A percentile compares a stretch with the other conserved stretches of the same genome.
phyloP scores from a whole-genome alignment of 2,888 invertebrate species.

The Aphelenchoides bicaudatus region DNA sequence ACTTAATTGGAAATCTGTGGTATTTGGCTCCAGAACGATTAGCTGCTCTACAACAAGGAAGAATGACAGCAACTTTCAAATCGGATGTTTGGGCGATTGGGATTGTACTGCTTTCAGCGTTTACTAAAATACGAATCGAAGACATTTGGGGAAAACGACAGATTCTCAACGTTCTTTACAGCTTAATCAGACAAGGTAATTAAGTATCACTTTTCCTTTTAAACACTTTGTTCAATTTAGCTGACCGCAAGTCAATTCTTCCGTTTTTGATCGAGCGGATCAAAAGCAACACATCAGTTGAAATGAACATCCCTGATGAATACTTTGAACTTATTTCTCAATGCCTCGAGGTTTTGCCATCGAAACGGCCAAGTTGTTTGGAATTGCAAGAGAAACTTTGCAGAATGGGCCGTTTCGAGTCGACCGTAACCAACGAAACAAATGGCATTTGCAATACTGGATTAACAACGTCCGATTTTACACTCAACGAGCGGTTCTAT shows the following conservation, averaged over 20 bases:
- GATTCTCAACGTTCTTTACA: conserved; percentile 27
- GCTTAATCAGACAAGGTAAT: conserved; percentile 27
- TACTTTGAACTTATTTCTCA: conserved; percentile 14
- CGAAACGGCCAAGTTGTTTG: conserved; percentile 20
- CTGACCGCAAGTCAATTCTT: conserved; percentile 22
- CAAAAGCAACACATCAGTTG: background rate
- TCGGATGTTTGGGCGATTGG: conserved; percentile 91
- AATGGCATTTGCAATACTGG: background rate
- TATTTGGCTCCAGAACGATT: conserved; percentile 29
- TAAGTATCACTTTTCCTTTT: conserved; percentile 18
- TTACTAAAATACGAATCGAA: conserved; percentile 63
- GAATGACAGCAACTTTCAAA: conserved; percentile 68
- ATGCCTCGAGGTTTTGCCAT: conserved; percentile 32
- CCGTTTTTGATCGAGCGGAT: conserved; percentile 20
- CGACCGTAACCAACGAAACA: background rate
- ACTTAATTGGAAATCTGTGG: conserved; percentile 22
- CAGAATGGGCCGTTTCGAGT: too few species aligned
- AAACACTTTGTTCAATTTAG: conserved; percentile 19
- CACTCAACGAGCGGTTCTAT: conserved; percentile 80
- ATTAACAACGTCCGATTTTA: conserved; percentile 3
- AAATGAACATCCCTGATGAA: background rate
- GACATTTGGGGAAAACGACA: conserved; percentile 31
- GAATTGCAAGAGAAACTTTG: conserved; percentile 21
- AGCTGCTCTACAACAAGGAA: conserved; percentile 10
- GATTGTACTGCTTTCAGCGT: conserved; percentile 78